Percentiles rank a stretch among this genome's conserved stretches.
Evolutionary conservation across 1,140 invertebrate species (phyloP).

Genomic region (Teleopsis dalmanni): DNA sequence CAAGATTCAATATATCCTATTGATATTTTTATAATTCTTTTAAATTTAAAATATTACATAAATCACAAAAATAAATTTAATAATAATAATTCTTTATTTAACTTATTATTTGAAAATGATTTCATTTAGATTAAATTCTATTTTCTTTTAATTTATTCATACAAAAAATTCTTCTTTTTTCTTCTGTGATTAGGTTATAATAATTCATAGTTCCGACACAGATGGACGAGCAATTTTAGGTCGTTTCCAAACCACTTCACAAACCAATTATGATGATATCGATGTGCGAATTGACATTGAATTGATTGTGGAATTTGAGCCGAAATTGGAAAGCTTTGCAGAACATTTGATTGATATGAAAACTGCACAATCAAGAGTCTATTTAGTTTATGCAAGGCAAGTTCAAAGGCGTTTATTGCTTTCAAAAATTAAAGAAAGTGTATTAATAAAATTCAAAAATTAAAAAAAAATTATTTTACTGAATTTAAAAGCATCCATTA

Average conservation of each 20-base stretch:
- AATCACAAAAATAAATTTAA: no score
- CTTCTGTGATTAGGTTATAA: conserved; percentile 57
- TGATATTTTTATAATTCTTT: no score
- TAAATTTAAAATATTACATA: no score
- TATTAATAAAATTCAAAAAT: no score
- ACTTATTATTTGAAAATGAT: no score
- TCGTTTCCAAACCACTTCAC: conserved; percentile 58
- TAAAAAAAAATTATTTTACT: not conserved
- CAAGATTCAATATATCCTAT: no score
- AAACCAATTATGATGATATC: conserved; percentile 54
- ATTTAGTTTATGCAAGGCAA: conserved; percentile 89
- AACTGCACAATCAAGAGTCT: conserved; percentile 79
- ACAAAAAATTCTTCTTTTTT: not conserved
- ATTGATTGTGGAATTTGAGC: conserved; percentile 82
- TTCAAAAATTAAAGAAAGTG: not conserved
- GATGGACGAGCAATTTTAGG: conserved; percentile 87
- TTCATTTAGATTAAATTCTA: not conserved
- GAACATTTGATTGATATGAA: conserved; percentile 74
- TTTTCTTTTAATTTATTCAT: not conserved
- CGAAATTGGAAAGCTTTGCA: conserved; percentile 71
- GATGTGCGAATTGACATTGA: conserved; percentile 66
- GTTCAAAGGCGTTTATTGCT: conserved; percentile 14
- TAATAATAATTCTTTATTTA: no score
- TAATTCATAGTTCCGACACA: conserved; percentile 93
- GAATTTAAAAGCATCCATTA: no score